phyloP scores from a whole-genome alignment of 1,140 invertebrate genomes.

The Drosophila nasuta region DNA sequence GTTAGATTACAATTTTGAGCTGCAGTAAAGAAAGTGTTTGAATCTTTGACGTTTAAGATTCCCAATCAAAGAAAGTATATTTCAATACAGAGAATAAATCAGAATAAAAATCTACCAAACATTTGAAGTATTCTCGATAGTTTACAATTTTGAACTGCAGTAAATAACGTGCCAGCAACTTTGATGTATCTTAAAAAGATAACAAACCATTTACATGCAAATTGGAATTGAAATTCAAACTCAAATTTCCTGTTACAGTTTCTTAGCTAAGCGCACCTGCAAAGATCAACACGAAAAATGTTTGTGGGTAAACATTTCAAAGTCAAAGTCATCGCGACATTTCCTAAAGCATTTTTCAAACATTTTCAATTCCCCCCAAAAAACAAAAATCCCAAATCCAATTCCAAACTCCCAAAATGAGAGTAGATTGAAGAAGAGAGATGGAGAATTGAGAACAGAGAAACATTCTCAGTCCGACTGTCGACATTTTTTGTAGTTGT shows the following conservation, averaged over 20 bases:
- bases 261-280: neutral
- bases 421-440: neutral
- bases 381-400: neutral
- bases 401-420: constrained; percentile 18
- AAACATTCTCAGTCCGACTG: constrained; percentile 71
- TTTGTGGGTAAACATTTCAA: constrained; percentile 1
- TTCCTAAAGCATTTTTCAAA: constrained; percentile 39
- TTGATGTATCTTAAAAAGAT: constrained; percentile 4
- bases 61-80: no score
- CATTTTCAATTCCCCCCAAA: constrained; percentile 8
- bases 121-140: constrained; percentile 9
- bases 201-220: neutral
- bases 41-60: no score
- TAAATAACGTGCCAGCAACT: constrained; percentile 4
- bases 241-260: constrained; percentile 28
- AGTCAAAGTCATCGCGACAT: constrained; percentile 39
- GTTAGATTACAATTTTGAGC: no score
- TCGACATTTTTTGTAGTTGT: constrained; percentile 60
- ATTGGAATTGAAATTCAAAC: neutral
- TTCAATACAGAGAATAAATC: no score
- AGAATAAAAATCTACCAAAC: neutral
- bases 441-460: constrained; percentile 28
- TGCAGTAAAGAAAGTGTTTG: no score
- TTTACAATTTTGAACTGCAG: neutral
- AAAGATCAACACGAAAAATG: constrained; percentile 11